Percentiles rank a stretch among this genome's conserved stretches.
Conservation (phyloP, 1,140 invertebrate species). For the Megalopta genalis region DNA sequence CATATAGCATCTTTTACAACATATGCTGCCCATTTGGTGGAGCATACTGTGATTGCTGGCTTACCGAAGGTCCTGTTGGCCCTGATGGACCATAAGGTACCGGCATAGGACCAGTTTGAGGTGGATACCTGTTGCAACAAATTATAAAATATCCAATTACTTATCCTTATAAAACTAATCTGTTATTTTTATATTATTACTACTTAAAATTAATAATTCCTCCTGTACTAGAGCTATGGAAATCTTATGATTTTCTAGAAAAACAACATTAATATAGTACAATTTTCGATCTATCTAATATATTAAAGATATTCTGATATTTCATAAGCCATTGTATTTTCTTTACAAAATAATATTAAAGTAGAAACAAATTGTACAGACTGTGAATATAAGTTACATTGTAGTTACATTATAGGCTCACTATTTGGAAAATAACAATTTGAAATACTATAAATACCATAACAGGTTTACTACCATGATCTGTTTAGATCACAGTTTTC, state of each 20-base stretch:
- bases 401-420: no score
- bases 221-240: neutral
- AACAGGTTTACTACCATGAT: no score
- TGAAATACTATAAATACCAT: no score
- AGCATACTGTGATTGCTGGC: slow-evolving; percentile 70
- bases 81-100: slow-evolving; percentile 63
- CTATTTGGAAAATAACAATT: no score
- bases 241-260: neutral
- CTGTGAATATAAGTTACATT: no score
- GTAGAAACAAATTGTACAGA: no score
- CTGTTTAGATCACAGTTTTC: no score
- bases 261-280: neutral
- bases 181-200: no score
- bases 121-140: slow-evolving; percentile 66
- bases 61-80: slow-evolving; percentile 59
- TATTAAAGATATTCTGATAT: neutral
- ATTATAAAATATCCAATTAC: slow-evolving; percentile 42
- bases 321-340: neutral
- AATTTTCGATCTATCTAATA: neutral
- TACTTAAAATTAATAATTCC: no score
- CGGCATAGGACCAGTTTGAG: slow-evolving; percentile 58
- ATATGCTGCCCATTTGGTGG: slow-evolving; percentile 72
- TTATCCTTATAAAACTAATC: no score
- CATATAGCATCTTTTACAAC: slow-evolving; percentile 66
- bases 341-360: no score